Evolutionary conservation across 2,888 invertebrate genomes (phyloP).

Genomic region (Anagyrus pseudococci): DNA sequence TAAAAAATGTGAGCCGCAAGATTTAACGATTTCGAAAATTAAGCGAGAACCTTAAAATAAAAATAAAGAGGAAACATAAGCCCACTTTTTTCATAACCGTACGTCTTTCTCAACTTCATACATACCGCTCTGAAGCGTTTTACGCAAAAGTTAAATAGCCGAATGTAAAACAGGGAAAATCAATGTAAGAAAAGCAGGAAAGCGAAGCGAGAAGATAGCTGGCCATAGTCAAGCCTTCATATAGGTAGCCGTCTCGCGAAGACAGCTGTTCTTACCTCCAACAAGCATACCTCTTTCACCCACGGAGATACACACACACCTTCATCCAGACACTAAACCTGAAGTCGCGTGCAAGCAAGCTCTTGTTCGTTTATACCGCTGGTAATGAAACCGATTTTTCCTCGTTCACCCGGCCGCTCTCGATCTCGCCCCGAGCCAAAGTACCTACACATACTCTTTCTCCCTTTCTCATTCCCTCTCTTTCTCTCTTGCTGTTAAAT

Average conservation of each 20-base stretch:
- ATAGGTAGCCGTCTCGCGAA: background rate
- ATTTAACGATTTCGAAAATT: too few relatives aligned
- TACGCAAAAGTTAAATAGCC: background rate
- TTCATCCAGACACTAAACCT: background rate
- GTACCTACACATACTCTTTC: too few relatives aligned
- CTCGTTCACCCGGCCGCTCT: slow-evolving; percentile 40
- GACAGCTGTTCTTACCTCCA: background rate
- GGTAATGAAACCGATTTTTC: slow-evolving; percentile 51
- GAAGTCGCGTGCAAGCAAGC: background rate
- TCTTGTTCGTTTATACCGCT: background rate
- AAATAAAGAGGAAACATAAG: too few relatives aligned
- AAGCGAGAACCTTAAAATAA: too few relatives aligned
- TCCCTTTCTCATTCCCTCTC: too few relatives aligned
- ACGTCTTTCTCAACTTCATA: too few relatives aligned
- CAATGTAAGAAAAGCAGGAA: background rate
- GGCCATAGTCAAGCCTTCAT: background rate
- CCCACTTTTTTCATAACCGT: too few relatives aligned
- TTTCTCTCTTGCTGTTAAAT: too few relatives aligned
- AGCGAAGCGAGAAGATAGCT: background rate
- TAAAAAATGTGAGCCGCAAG: background rate
- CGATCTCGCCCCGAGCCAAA: too few relatives aligned
- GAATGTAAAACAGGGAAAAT: background rate
- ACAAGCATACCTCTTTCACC: background rate
- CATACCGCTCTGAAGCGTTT: too few relatives aligned
- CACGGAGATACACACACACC: too few relatives aligned